Base-by-base conservation (phyloP, 2,797 vertebrate genomes). In the Sebastes diploproa region DNA sequence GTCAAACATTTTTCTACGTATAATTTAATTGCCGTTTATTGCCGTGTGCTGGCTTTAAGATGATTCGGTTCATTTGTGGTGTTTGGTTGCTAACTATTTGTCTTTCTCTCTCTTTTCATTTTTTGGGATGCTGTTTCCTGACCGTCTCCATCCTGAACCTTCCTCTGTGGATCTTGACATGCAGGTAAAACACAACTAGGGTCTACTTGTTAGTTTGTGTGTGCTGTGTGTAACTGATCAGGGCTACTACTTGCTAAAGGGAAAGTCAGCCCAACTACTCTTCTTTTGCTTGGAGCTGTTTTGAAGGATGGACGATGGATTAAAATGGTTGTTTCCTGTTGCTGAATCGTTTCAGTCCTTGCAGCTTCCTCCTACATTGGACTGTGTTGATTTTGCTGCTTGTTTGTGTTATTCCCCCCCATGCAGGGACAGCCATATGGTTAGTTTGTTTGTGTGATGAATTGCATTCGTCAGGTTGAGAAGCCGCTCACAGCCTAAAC, bases 141-240 rank as follows among this genome's bases (percentile, higher is more conserved):
- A n/a, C 36, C 3, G 1, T 13, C 67, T 77, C 29, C 59, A 36
- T 27, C 32, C 52, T 68, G 61, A 69, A 81, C 60, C 42, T 27
- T 72, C 63, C 58, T 16, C 72, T 32, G 14, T 79, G 77, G 68
- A 13, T 67, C 62, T 55, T 12, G 1, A 60, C 75, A 77, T 79
- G 3, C 80, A 92, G 90, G 89, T 90, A 90, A 90, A 80, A 67
- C 50, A 69, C n/a, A 79, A 14, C 32, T 22, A 25, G 4, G 1
- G 46, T 6, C 1, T 11, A 27, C 4, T n/a, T 32, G 4, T 56
- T 32, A 6, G 20, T 61, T 6, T 56, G 3, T 60, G 16, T 59
- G 46, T 20, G 25, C 6, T 13, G 25, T 77, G 34, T 85, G 12
- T 20, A 14, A 30, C 20, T 56, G 27, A 56, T 12, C 52, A 16